phyloP scores from a whole-genome alignment of 2,113 vertebrate genomes.

The Salvelinus namaycush region DNA sequence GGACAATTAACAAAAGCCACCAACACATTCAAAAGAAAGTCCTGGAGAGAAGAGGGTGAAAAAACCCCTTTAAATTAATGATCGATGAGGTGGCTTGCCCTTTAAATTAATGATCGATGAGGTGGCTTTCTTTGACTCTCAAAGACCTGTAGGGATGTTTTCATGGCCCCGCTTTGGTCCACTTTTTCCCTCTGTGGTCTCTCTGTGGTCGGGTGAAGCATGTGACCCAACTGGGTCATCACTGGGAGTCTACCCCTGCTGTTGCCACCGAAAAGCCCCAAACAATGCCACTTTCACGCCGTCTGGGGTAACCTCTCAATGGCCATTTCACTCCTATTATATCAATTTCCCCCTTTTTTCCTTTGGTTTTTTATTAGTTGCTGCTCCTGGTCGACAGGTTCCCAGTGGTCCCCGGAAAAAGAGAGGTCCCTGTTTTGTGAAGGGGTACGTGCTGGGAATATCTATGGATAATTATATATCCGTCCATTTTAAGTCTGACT shows the following conservation, averaged over 20 bases:
- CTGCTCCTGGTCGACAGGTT: slow-evolving; percentile 57
- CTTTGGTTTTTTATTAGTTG: slow-evolving; percentile 73
- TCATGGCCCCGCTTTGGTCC: slow-evolving; percentile 55
- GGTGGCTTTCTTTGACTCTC: slow-evolving; percentile 78
- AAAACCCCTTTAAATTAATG: slow-evolving; percentile 33
- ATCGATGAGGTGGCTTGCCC: slow-evolving; percentile 52
- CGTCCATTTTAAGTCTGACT: slow-evolving; percentile 77
- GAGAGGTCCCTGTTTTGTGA: slow-evolving; percentile 56
- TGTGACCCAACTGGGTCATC: slow-evolving; percentile 75
- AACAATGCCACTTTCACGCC: slow-evolving; percentile 86
- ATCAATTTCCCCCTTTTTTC: slow-evolving; percentile 61
- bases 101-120: slow-evolving; percentile 82
- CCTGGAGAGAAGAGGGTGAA: slow-evolving; percentile 35
- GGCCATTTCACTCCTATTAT: slow-evolving; percentile 71
- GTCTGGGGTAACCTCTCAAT: slow-evolving; percentile 67
- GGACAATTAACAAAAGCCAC: slow-evolving; percentile 58
- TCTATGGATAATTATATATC: slow-evolving; percentile 82
- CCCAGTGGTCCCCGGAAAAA: slow-evolving; percentile 63
- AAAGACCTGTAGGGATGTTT: slow-evolving; percentile 63
- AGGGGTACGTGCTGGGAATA: slow-evolving; percentile 74
- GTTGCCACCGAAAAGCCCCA: slow-evolving; percentile 70
- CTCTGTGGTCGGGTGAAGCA: slow-evolving; percentile 64
- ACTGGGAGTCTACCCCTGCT: slow-evolving; percentile 77
- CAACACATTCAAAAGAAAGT: slow-evolving; percentile 55
- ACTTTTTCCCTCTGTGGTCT: slow-evolving; percentile 45